Conservation (phyloP, 2,888 invertebrate species). For the Macaria liturata region DNA sequence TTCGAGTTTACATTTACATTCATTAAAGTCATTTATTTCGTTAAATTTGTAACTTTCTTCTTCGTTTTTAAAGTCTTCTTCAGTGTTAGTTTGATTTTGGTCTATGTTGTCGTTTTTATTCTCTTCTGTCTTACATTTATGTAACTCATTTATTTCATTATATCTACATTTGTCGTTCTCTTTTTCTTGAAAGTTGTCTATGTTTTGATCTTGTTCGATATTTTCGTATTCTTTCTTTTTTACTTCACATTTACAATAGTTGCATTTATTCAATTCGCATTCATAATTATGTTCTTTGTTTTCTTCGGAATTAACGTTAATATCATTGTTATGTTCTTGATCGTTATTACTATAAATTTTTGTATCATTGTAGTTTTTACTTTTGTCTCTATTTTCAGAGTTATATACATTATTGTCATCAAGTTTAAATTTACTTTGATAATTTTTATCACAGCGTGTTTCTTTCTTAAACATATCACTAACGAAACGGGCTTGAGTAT, state of each 20-base stretch:
- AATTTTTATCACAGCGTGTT: slow-evolving; percentile 31
- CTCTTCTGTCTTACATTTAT: slow-evolving; percentile 36
- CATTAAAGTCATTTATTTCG: slow-evolving; percentile 32
- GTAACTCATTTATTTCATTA: slow-evolving; percentile 31
- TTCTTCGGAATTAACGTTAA: neutral
- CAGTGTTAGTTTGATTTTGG: too few relatives aligned
- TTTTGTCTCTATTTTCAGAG: neutral
- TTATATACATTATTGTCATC: slow-evolving; percentile 4
- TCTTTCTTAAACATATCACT: slow-evolving; percentile 60
- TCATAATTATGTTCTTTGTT: too few relatives aligned
- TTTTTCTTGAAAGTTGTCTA: slow-evolving; percentile 20
- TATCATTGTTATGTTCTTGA: neutral
- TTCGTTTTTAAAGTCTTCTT: too few relatives aligned
- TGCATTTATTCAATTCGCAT: neutral
- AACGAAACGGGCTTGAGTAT: slow-evolving; percentile 68
- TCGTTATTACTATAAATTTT: neutral
- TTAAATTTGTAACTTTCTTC: slow-evolving; percentile 19
- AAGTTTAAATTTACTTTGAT: slow-evolving; percentile 5
- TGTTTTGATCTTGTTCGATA: slow-evolving; percentile 23
- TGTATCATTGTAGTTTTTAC: neutral
- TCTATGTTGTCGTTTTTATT: too few relatives aligned
- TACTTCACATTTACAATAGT: slow-evolving; percentile 1
- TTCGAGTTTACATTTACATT: slow-evolving; percentile 44
- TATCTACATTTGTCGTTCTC: slow-evolving; percentile 31
- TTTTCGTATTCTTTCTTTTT: slow-evolving; percentile 1